A percentile compares a stretch with the other conserved stretches of the same genome.
Evolutionary conservation across 2,888 invertebrate species (phyloP).

Genomic region (Catocala nupta): DNA sequence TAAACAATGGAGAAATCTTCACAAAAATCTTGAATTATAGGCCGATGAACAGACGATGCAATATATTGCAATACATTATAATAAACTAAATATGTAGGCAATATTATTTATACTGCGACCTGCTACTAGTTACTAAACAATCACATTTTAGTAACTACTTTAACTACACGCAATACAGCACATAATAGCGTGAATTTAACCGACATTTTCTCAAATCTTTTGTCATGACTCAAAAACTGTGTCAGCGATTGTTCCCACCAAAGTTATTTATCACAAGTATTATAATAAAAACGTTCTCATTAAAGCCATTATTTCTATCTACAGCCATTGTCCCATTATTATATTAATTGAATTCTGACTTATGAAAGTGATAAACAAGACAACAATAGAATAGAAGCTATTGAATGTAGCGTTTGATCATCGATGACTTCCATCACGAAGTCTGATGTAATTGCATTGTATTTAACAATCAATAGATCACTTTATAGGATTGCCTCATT

Average conservation of each 20-base stretch:
- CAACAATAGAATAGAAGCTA: constrained; percentile 18
- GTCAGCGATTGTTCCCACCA: constrained; percentile 46
- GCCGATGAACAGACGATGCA: background rate
- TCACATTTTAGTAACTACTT: constrained; percentile 21
- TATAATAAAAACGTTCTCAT: constrained; percentile 38
- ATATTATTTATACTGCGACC: background rate
- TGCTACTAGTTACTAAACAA: background rate
- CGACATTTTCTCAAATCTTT: constrained; percentile 20
- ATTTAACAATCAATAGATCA: background rate
- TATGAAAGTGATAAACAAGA: constrained; percentile 35
- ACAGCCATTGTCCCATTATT: constrained; percentile 41
- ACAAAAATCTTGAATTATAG: too few species aligned
- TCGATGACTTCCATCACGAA: constrained; percentile 7
- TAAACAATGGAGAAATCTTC: too few species aligned
- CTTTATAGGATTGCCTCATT: constrained; percentile 7
- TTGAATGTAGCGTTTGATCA: constrained; percentile 1
- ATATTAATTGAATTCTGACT: constrained; percentile 45
- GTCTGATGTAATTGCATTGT: constrained; percentile 13
- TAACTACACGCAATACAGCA: constrained; percentile 22
- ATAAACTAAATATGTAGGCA: background rate
- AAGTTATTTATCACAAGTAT: constrained; percentile 44
- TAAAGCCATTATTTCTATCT: constrained; percentile 37
- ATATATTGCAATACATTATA: background rate
- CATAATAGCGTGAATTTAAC: constrained; percentile 17
- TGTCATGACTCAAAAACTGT: constrained; percentile 45